Evolutionary conservation across 2,797 vertebrate genomes (phyloP), one percentile per base, ranked within the genome.

Genomic region (Gobionotothen gibberifrons): DNA sequence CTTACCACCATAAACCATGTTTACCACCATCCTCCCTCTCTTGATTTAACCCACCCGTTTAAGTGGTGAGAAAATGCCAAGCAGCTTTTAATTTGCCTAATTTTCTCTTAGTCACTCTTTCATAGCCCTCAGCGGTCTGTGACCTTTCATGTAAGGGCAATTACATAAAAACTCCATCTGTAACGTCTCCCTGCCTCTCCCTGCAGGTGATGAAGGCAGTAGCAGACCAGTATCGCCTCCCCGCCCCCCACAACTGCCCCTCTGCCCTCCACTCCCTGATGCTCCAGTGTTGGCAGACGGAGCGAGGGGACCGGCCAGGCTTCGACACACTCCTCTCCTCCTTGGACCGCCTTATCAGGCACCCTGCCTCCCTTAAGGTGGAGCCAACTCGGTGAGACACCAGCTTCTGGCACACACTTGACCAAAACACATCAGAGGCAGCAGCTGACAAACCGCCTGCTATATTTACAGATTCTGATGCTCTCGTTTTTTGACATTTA

Each of bases 161-260:
- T 81, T 72, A 52, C 59, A 72, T 62, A 44, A 54, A 36, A 63
- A 36, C 43, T 47, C 76, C 56, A 63, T 83, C 62, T 74, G 58
- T 73, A 36, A 49, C 43, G 11, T 53, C 54, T 53, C 21, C 40
- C 39, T 73, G 3, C 13, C 58, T 46, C 13, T 72, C 55, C 61
- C 22, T 57, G 49, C 87, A 99, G 98, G 98, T 99, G 69, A 98
- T 99, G 96, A 98, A 98, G 80, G 96, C 96, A 5, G 96, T 99
- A 13, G 95, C 97, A 17, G 97, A 99, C 0, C 97, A 98, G 62
- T 99, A 97, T 82, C 96, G 96, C 2, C 95, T 99, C 3, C 98
- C 98, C 0, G 96, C 97, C 0, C 98, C 98, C 0, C 93, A 95
- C 44, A 96, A 95, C 87, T 99, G 98, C 87, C 98, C 98, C 0